Conservation (phyloP, 1,140 invertebrate genomes). For the Pollicipes pollicipes region DNA sequence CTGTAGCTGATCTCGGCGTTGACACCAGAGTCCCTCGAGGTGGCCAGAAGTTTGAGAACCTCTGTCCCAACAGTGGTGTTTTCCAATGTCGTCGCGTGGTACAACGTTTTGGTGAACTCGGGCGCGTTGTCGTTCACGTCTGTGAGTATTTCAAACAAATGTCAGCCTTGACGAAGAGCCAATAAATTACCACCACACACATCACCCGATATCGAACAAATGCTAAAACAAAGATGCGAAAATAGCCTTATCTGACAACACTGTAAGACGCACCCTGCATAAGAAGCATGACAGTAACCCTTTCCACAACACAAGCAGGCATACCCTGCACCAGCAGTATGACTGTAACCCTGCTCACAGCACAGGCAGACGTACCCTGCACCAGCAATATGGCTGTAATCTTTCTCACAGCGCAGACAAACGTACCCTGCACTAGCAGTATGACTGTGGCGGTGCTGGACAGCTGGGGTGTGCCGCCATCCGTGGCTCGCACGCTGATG, state of each 20-base stretch:
- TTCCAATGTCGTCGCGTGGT: slow-evolving; percentile 53
- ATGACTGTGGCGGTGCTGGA: slow-evolving; percentile 33
- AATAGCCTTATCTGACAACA: too few species aligned
- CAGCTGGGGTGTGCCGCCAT: slow-evolving; percentile 52
- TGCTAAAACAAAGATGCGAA: not conserved
- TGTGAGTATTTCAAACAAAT: too few species aligned
- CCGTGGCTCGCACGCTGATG: slow-evolving; percentile 45
- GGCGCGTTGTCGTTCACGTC: slow-evolving; percentile 88
- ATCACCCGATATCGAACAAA: not conserved
- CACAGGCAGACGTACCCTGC: slow-evolving; percentile 11
- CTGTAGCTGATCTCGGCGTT: slow-evolving; percentile 85
- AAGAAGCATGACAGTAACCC: too few species aligned
- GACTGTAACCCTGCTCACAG: too few species aligned
- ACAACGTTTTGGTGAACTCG: slow-evolving; percentile 62
- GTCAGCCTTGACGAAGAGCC: too few species aligned
- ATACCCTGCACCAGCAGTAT: too few species aligned
- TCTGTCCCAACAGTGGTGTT: slow-evolving; percentile 47
- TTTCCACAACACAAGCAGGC: too few species aligned
- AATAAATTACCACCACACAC: too few species aligned
- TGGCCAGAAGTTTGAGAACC: slow-evolving; percentile 62
- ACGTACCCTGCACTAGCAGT: too few species aligned
- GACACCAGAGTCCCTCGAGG: slow-evolving; percentile 76
- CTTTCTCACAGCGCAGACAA: too few species aligned
- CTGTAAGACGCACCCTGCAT: too few species aligned
- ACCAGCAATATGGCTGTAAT: slow-evolving; percentile 24